Conservation (phyloP, 2,113 vertebrate species). For the Oncorhynchus tshawytscha region DNA sequence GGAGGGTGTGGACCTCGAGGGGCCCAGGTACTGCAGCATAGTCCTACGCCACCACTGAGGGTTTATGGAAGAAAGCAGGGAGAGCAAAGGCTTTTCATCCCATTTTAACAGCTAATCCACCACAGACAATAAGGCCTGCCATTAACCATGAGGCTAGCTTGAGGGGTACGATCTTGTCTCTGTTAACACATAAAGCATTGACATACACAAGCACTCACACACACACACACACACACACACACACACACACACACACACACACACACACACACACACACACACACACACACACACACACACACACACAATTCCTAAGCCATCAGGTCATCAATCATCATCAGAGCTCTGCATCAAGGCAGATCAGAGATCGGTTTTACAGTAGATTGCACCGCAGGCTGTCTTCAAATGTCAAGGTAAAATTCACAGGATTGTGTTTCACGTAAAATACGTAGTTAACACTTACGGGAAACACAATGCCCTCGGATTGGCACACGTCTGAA, state of each 20-base stretch:
- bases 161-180: conserved; percentile 49
- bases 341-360: conserved; percentile 16
- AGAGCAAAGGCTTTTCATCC: conserved; percentile 57
- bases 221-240: neutral
- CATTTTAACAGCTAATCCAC: conserved; percentile 54
- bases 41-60: conserved; percentile 1
- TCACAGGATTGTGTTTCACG: conserved; percentile 46
- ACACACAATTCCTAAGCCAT: conserved; percentile 7
- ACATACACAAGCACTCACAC: neutral
- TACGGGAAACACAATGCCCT: conserved; percentile 32
- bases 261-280: conserved; percentile 7
- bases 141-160: conserved; percentile 50
- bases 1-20: conserved; percentile 40
- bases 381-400: conserved; percentile 38
- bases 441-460: conserved; percentile 48
- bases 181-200: neutral
- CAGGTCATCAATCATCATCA: conserved; percentile 14
- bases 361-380: conserved; percentile 34
- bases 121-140: conserved; percentile 56
- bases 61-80: conserved; percentile 43
- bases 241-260: neutral
- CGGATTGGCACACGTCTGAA: neutral
- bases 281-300: conserved; percentile 19
- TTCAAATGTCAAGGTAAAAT: conserved; percentile 31
- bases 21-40: neutral